Percentiles rank a stretch among this genome's conserved stretches.
Conservation (phyloP, 2,888 invertebrate species). For the Acronicta aceris region DNA sequence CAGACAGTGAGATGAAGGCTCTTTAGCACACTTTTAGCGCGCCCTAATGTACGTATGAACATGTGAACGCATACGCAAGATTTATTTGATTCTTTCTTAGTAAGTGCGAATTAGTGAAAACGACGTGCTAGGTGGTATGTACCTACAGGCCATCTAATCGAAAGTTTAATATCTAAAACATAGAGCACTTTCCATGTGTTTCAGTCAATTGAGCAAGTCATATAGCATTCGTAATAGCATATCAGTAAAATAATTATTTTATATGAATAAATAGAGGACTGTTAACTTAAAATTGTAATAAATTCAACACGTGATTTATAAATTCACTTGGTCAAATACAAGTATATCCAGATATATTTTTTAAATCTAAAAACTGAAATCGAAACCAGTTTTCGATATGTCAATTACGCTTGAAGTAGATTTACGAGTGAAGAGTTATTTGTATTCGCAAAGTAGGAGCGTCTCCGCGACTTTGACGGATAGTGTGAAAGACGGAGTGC, state of each 20-base stretch:
- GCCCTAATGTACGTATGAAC: constrained; percentile 51
- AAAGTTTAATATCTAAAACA: not conserved
- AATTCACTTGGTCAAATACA: too few species aligned
- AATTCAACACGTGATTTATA: too few species aligned
- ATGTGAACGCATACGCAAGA: constrained; percentile 42
- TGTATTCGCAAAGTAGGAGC: constrained; percentile 45
- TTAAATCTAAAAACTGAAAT: not conserved
- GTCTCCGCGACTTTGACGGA: constrained; percentile 53
- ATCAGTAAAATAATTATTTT: too few species aligned
- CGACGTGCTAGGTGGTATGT: constrained; percentile 24
- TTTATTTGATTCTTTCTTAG: constrained; percentile 49
- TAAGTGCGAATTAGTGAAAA: constrained; percentile 23
- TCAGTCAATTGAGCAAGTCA: too few species aligned
- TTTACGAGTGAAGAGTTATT: constrained; percentile 51
- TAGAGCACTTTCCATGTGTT: too few species aligned
- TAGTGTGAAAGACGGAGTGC: constrained; percentile 53
- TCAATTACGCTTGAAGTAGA: constrained; percentile 47
- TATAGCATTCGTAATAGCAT: too few species aligned
- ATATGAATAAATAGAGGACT: too few species aligned
- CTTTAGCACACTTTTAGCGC: constrained; percentile 66
- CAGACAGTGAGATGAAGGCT: constrained; percentile 65
- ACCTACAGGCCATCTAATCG: constrained; percentile 8
- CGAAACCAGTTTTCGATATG: constrained; percentile 25
- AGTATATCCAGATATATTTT: not conserved
- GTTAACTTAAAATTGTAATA: too few species aligned